Evolutionary conservation across 2,888 invertebrate species (phyloP), one percentile per base, ranked within the genome.

Genomic region (Cheilosia grossa): DNA sequence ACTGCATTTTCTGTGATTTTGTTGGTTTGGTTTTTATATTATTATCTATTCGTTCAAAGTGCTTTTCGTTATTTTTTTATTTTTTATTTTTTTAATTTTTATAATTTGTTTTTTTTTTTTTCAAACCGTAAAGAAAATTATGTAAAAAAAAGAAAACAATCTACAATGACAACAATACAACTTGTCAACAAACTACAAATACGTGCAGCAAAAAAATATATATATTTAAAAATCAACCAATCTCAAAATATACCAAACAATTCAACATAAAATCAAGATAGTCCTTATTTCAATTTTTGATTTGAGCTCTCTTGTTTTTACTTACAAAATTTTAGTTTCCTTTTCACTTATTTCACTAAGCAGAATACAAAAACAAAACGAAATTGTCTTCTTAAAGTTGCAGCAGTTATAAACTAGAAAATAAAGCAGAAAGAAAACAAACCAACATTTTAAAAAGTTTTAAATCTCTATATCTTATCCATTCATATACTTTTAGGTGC

Each of bases 1-100:
- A 89, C 88, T 88, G 89, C 89, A 89, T 88, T 87, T 87, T 87
- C 72, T 80, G 77, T 77, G 59, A 69, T 77, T 86, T 63, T 54
- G 37, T 74, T 58, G 33, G 19, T 59, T 75, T 75, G n/a, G 19
- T 42, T 69, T 15, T 75, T 64, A 7, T 47, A 59, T 47, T 47
- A 59, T 47, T 61, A 15, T 21, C 21, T 67, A 15, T 59, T 40
- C 27, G n/a, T 49, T 63, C 42, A 27, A 67, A 37, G 33, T 51
- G 19, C 40, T 19, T 69, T 70, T 66, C 47, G 7, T 72, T 86
- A 37, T 67, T 58, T 49, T 27, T 54, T 47, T 15, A 33, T 72
- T 66, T 47, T 4, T 59, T 72, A 59, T 58, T 70, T 66, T n/a
- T 51, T 37, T 13, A 37, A n/a, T n/a, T n/a, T 37, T 37, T 37